Conservation (phyloP, 2,797 vertebrate species). For the Cichlasoma orientale region DNA sequence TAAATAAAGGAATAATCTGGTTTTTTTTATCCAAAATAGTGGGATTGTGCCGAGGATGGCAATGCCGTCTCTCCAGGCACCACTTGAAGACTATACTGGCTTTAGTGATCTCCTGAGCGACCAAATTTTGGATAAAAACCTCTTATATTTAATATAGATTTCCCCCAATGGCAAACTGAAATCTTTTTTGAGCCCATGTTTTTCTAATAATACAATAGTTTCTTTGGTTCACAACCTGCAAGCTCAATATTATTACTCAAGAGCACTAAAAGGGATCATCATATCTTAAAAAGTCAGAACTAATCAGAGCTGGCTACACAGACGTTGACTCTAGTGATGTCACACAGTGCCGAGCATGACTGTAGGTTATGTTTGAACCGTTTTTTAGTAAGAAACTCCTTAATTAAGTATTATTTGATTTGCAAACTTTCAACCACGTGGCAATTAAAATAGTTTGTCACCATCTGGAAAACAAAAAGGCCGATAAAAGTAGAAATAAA, state of each 20-base stretch:
- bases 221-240: not conserved
- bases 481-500: not conserved
- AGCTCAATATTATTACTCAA: not conserved
- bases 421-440: not conserved
- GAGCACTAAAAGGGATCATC: not conserved
- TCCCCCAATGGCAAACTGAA: not conserved
- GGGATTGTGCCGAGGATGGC: not conserved
- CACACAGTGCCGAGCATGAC: not conserved
- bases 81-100: not conserved
- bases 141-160: not conserved
- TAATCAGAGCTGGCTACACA: not conserved
- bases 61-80: too few relatives aligned
- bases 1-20: not conserved
- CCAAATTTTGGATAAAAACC: not conserved
- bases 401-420: not conserved
- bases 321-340: not conserved
- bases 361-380: not conserved
- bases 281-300: not conserved
- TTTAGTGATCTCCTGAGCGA: not conserved
- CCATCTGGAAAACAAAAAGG: not conserved
- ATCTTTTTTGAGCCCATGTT: not conserved
- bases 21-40: not conserved
- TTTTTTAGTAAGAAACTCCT: not conserved
- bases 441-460: not conserved
- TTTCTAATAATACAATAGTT: not conserved